Conservation (phyloP, 2,797 vertebrate species). For the Momotus momota region DNA sequence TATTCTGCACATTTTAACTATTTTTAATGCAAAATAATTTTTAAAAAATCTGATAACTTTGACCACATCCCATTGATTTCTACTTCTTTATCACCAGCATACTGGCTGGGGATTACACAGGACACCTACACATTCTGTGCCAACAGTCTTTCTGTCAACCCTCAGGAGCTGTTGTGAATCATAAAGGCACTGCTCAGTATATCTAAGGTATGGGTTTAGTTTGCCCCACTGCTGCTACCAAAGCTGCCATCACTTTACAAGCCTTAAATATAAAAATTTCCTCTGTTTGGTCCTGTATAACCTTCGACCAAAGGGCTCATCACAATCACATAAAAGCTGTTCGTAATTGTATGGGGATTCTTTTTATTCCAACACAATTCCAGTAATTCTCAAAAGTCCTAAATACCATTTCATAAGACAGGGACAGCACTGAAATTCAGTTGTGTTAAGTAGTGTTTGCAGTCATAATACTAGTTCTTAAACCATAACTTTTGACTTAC, state of each 20-base stretch:
- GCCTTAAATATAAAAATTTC: background rate
- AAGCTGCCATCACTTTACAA: background rate
- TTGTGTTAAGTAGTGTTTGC: background rate
- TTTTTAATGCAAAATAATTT: background rate
- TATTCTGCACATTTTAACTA: constrained; percentile 34
- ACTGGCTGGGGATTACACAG: background rate
- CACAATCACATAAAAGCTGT: background rate
- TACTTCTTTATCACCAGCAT: background rate
- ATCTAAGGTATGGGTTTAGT: background rate
- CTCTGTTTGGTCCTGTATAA: background rate
- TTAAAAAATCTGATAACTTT: background rate
- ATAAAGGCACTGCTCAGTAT: background rate
- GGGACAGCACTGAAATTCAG: background rate
- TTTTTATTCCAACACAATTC: background rate
- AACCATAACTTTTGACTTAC: background rate
- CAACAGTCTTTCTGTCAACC: background rate
- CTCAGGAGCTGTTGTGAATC: background rate
- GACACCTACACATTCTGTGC: background rate
- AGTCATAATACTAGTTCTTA: background rate
- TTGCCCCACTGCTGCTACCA: background rate
- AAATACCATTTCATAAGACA: background rate
- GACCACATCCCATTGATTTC: background rate
- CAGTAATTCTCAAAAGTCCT: background rate
- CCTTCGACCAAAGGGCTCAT: background rate
- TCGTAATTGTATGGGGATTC: background rate